Evolutionary conservation across 2,113 vertebrate species (phyloP).

Genomic region (Cichladusa arquata): DNA sequence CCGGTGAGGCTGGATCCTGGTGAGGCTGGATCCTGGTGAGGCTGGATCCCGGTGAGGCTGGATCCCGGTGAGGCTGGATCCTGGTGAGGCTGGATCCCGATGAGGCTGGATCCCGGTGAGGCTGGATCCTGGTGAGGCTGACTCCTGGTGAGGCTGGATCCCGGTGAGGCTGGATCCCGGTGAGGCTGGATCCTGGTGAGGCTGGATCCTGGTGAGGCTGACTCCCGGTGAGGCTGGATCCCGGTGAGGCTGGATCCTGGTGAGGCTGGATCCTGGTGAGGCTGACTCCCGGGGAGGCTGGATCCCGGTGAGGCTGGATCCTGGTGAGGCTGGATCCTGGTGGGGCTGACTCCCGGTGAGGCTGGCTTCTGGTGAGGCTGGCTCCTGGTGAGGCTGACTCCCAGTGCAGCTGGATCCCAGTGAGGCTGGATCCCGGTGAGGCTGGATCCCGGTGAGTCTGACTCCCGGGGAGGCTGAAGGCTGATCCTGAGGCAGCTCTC

Average conservation of each 20-base stretch:
- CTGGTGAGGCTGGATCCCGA: background rate
- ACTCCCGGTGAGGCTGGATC: too few species aligned
- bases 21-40: background rate
- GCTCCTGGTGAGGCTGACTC: accelerated
- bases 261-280: too few species aligned
- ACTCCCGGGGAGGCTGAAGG: background rate
- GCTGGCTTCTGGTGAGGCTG: background rate
- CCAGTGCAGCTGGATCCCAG: too few species aligned
- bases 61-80: too few species aligned
- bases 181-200: background rate
- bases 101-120: background rate
- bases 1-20: background rate
- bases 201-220: too few species aligned
- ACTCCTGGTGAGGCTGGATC: background rate
- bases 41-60: too few species aligned
- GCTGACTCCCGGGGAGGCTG: too few species aligned
- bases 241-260: too few species aligned
- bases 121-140: background rate
- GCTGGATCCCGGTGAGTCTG: accelerated
- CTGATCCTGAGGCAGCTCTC: background rate
- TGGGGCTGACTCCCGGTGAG: accelerated
- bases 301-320: background rate
- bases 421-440: too few species aligned
- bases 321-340: accelerated
- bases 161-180: accelerated